Base-by-base conservation (phyloP, 1,140 invertebrate species). In the Odontomachus brunneus region DNA sequence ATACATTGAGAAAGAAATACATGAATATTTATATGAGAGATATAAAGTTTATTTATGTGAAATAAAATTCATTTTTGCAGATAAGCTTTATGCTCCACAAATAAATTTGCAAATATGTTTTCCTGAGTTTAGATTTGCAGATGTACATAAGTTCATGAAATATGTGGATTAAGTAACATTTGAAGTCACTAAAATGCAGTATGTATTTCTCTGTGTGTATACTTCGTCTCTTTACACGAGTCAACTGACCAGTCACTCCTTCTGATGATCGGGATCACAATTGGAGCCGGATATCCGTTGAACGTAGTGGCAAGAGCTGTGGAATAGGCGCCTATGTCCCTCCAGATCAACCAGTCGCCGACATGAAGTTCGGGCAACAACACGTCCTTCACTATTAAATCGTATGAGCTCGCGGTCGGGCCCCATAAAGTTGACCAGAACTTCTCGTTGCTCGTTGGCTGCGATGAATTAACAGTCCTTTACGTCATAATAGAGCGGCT, bases 251-350 rank as follows among this genome's bases (percentile, higher is more conserved):
- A 78, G 55, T 83, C 84, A 44, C 87, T 92, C 60, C 84, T 86
- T 48, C 88, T 88, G 53, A 93, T 92, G n/a, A 93, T 71, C 22
- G 91, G 90, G 86, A 93, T 94, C 24, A 94, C 91, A 49, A 88
- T 85, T 4, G 96, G 94, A 15, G 91, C 88, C 4, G 93, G 84
- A 75, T 95, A 96, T 33, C 95, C 95, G 88, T 96, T 96, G 90
- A 96, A 96, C 12, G 89, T 90, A 15, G 93, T 94, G 44, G 94
- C 91, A 44, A 95, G 90, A 26, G 94, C 89, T 85, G 95, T 90
- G 17, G 95, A 95, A 89, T 96, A 96, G n/a, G 96, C 95, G 11
- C 95, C 95, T 95, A 96, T 96, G 82, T 96, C 91, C 3, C 91
- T 89, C 92, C 95, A 96, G 82, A 95, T 91, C 33, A 96, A 86